Conservation (phyloP, 1,140 invertebrate species). For the Patella vulgata region DNA sequence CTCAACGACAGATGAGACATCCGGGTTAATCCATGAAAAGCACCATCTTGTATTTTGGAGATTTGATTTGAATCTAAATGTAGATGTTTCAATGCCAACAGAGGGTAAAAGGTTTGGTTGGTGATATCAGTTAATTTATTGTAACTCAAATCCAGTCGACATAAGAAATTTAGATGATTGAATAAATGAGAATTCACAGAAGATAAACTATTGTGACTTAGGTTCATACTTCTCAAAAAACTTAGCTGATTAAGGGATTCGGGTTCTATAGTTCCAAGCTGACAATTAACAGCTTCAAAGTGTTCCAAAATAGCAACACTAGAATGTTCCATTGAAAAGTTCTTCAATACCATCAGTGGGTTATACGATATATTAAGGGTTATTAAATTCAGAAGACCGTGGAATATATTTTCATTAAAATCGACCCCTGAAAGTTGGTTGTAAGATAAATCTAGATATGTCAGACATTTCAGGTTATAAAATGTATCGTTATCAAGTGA, state of each 20-base stretch:
- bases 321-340: slow-evolving; percentile 6
- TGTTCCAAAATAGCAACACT: neutral
- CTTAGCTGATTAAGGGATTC: slow-evolving; percentile 8
- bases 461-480: slow-evolving; percentile 8
- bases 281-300: slow-evolving; percentile 16
- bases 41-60: neutral
- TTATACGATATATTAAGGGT: slow-evolving; percentile 12
- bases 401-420: slow-evolving; percentile 2
- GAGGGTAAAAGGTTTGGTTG: slow-evolving; percentile 3
- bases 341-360: slow-evolving; percentile 5
- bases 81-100: neutral
- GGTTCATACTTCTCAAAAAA: slow-evolving; percentile 1
- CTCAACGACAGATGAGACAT: slow-evolving; percentile 11
- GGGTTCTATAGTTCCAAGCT: slow-evolving; percentile 7
- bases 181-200: neutral
- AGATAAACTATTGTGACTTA: slow-evolving; percentile 2
- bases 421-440: slow-evolving; percentile 8
- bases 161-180: slow-evolving; percentile 1
- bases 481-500: slow-evolving; percentile 12
- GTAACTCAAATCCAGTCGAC: slow-evolving; percentile 14
- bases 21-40: slow-evolving; percentile 6
- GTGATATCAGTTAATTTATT: slow-evolving; percentile 10
- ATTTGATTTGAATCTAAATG: slow-evolving; percentile 13
- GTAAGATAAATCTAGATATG: slow-evolving; percentile 10
- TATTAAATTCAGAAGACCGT: slow-evolving; percentile 3